Evolutionary conservation across 2,888 invertebrate genomes (phyloP).

Genomic region (Biston betularia): DNA sequence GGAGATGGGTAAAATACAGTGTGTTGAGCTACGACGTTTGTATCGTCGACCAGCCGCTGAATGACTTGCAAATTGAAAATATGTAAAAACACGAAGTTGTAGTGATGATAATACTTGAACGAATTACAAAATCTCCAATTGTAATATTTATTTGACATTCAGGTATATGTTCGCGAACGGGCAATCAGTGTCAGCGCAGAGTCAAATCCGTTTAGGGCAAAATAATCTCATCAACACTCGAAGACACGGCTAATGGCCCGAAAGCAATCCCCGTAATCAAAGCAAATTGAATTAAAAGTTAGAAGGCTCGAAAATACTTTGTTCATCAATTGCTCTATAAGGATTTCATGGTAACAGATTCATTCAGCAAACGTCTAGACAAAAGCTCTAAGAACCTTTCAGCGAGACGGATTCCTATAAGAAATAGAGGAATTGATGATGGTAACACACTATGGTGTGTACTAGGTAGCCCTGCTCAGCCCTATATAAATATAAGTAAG

Average conservation of each 20-base stretch:
- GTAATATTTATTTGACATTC: neutral
- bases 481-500: too few relatives aligned
- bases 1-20: too few relatives aligned
- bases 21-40: too few relatives aligned
- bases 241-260: conserved; percentile 1
- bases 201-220: conserved; percentile 8
- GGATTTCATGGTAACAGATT: conserved; percentile 1
- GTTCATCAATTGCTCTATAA: conserved; percentile 11
- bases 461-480: too few relatives aligned
- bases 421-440: too few relatives aligned
- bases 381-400: too few relatives aligned
- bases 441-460: too few relatives aligned
- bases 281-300: conserved; percentile 11
- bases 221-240: neutral
- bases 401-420: too few relatives aligned
- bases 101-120: neutral
- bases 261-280: conserved; percentile 3
- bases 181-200: neutral
- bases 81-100: too few relatives aligned
- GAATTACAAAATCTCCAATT: neutral
- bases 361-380: neutral
- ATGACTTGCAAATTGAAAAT: too few relatives aligned
- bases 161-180: neutral
- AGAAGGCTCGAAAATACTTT: neutral
- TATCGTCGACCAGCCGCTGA: too few relatives aligned